These are phyloP conservation scores for Alca torda DNA, from an alignment of 2,797 vertebrate species.

Conservation along the genomic window DNA sequence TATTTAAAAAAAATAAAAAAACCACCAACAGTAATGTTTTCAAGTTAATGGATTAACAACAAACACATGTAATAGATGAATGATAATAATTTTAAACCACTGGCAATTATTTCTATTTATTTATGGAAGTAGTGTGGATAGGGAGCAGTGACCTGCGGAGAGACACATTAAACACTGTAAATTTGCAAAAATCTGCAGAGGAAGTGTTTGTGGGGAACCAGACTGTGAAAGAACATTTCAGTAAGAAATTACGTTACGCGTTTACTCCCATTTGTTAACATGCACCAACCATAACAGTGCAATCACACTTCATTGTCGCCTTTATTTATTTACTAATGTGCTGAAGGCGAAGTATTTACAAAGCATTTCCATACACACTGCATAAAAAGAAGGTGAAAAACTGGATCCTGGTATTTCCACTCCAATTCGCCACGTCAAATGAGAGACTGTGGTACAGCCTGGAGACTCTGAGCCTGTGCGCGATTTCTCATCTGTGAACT, in stretches of 20 bases:
- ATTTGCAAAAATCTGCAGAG: neutral
- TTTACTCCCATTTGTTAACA: slow-evolving; percentile 17
- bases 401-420: neutral
- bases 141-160: neutral
- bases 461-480: neutral
- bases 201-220: neutral
- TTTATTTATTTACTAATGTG: neutral
- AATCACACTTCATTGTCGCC: neutral
- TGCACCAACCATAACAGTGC: neutral
- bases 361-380: neutral
- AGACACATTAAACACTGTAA: neutral
- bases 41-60: neutral
- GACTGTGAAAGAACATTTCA: neutral
- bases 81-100: neutral
- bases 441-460: neutral
- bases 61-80: neutral
- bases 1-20: neutral
- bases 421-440: neutral
- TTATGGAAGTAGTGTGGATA: neutral
- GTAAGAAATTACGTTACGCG: neutral
- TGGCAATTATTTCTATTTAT: slow-evolving; percentile 31
- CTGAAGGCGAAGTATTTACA: neutral
- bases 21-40: neutral
- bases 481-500: slow-evolving; percentile 45
- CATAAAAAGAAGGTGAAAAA: neutral